A percentile compares a stretch with the other conserved stretches of the same genome.
Conservation (phyloP, 2,888 invertebrate genomes). For the Papilio protenor region DNA sequence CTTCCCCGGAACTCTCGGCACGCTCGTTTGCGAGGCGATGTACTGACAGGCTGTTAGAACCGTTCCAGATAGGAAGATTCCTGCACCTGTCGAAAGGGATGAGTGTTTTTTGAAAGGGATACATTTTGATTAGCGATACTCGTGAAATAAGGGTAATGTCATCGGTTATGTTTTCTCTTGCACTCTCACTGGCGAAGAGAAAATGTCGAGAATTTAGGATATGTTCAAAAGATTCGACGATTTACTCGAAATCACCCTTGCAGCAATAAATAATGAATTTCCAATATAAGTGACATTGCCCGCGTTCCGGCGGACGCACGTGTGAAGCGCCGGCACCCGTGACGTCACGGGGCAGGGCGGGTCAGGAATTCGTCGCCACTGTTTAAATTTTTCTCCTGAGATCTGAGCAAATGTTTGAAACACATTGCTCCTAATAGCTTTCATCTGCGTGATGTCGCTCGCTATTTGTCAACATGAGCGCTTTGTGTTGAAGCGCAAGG, state of each 20-base stretch:
- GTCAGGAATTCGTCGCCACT: background rate
- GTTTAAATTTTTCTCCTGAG: background rate
- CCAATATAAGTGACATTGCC: background rate
- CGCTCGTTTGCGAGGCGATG: background rate
- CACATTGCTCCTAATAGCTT: background rate
- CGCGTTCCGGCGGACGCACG: background rate
- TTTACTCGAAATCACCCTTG: background rate
- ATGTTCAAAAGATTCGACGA: background rate
- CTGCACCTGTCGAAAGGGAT: background rate
- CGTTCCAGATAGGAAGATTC: no score
- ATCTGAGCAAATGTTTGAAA: constrained; percentile 8
- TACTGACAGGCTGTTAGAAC: background rate
- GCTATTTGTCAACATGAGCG: background rate
- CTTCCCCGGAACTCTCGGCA: background rate
- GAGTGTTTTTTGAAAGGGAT: background rate
- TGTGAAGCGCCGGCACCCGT: background rate
- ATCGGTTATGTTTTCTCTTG: background rate
- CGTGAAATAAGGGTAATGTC: background rate
- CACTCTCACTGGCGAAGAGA: background rate
- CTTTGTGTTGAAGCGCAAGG: background rate
- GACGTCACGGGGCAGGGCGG: constrained; percentile 2
- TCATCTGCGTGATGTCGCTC: background rate
- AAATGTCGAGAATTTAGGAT: background rate
- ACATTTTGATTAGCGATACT: background rate
- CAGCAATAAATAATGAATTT: background rate